A percentile compares a stretch with the other conserved stretches of the same genome.
Evolutionary conservation across 1,140 invertebrate species (phyloP).

Genomic region (Daktulosphaira vitifoliae): DNA sequence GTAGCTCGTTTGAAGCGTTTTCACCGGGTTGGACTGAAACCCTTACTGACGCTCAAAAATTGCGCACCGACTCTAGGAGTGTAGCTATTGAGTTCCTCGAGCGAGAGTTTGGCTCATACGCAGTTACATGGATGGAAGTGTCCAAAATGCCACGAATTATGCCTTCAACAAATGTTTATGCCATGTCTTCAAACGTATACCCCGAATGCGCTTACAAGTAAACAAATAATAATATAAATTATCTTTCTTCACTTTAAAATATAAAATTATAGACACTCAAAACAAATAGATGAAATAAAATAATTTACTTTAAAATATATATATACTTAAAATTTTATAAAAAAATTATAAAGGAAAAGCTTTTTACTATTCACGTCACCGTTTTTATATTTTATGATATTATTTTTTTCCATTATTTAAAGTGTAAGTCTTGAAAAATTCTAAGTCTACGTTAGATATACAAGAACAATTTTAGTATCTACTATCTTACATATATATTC

Average conservation of each 20-base stretch:
- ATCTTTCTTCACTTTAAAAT: background rate
- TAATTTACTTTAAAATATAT: background rate
- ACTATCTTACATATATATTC: too few relatives aligned
- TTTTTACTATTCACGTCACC: too few relatives aligned
- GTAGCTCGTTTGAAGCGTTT: conserved; percentile 52
- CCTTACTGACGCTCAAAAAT: conserved; percentile 35
- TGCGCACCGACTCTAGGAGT: conserved; percentile 46
- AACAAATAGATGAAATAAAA: background rate
- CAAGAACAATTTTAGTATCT: too few relatives aligned
- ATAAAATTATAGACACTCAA: background rate
- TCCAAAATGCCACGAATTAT: conserved; percentile 57
- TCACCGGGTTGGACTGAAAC: conserved; percentile 59
- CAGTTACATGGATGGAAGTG: conserved; percentile 68
- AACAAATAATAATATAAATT: conserved; percentile 39
- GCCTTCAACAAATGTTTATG: conserved; percentile 51
- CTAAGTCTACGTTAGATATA: too few relatives aligned
- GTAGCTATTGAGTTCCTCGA: conserved; percentile 61
- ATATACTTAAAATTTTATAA: too few relatives aligned
- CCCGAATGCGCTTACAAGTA: conserved; percentile 63
- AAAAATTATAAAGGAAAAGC: too few relatives aligned
- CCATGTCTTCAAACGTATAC: conserved; percentile 41
- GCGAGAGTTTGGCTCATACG: conserved; percentile 53
- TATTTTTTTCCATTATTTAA: too few relatives aligned
- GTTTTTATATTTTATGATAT: too few relatives aligned
- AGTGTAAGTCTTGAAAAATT: too few relatives aligned